Evolutionary conservation across 2,113 vertebrate genomes (phyloP).

Genomic region (Cnemophilus loriae): DNA sequence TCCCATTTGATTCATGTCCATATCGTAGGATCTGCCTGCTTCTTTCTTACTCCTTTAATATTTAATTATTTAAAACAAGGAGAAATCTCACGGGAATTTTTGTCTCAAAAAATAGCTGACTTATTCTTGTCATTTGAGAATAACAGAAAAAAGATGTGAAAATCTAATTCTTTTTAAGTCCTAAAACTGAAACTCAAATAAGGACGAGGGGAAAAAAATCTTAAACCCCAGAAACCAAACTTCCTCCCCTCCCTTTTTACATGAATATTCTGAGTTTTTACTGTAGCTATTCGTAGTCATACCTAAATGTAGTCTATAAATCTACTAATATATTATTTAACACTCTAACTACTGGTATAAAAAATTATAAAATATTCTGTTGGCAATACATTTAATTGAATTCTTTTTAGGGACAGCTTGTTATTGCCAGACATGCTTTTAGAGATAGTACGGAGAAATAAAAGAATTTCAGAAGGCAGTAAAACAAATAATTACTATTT

Average conservation of each 20-base stretch:
- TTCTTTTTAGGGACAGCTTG: conserved; percentile 30
- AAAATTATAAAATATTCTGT: conserved; percentile 46
- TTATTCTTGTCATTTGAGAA: conserved; percentile 2
- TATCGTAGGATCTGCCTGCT: conserved; percentile 9
- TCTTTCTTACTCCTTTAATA: conserved; percentile 35
- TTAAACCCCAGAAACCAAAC: conserved; percentile 16
- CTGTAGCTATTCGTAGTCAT: conserved; percentile 35
- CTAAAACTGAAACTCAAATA: conserved; percentile 47
- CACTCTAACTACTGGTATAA: conserved; percentile 31
- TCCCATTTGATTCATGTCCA: not conserved
- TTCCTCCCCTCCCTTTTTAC: not conserved
- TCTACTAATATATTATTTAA: conserved; percentile 62
- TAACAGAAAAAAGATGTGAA: conserved; percentile 19
- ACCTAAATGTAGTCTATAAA: conserved; percentile 57
- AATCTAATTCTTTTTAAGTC: conserved; percentile 31
- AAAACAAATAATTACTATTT: conserved; percentile 47
- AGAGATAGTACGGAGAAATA: conserved; percentile 42
- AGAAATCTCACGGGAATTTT: conserved; percentile 6
- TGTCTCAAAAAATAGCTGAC: conserved; percentile 19
- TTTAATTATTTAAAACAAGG: conserved; percentile 50
- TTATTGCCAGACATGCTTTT: conserved; percentile 52
- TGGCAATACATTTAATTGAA: conserved; percentile 49
- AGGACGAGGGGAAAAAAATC: not conserved
- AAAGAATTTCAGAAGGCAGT: conserved; percentile 30
- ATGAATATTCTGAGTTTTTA: conserved; percentile 12